Conservation (phyloP, 2,113 vertebrate species). For the Phaethon lepturus region DNA sequence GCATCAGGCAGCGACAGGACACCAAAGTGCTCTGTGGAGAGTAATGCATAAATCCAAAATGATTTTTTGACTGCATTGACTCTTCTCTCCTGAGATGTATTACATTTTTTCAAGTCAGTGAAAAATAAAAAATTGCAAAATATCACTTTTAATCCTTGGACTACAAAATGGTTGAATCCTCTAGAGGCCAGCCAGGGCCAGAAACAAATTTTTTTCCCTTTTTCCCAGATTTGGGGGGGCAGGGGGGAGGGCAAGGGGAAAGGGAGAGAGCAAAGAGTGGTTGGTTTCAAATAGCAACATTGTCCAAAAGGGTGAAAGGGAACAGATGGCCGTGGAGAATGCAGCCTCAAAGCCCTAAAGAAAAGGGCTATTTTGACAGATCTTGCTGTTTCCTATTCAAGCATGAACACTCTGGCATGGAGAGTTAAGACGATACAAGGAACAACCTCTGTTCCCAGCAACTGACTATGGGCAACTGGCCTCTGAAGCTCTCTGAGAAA, state of each 20-base stretch:
- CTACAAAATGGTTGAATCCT: constrained; percentile 17
- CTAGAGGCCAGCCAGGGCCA: constrained; percentile 3
- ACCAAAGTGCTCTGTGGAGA: not conserved
- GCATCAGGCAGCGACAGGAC: not conserved
- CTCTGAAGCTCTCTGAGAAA: constrained; percentile 70
- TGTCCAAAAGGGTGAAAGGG: constrained; percentile 86
- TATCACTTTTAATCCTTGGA: constrained; percentile 19
- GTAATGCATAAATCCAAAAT: not conserved
- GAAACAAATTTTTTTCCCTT: constrained; percentile 35
- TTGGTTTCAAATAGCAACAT: constrained; percentile 84
- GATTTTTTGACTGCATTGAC: constrained; percentile 1
- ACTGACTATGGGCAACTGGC: constrained; percentile 69
- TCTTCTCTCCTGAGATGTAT: constrained; percentile 41
- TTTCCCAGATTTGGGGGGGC: constrained; percentile 23
- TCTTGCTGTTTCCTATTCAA: constrained; percentile 82
- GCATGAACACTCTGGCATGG: constrained; percentile 76
- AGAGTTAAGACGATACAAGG: constrained; percentile 74
- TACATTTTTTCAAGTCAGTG: not conserved
- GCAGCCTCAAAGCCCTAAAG: constrained; percentile 78
- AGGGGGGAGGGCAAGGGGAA: constrained; percentile 35
- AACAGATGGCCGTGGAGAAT: constrained; percentile 86
- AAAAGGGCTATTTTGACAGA: constrained; percentile 81
- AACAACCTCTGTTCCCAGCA: constrained; percentile 78
- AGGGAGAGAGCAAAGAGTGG: constrained; percentile 69
- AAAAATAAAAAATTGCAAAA: constrained; percentile 50